Evolutionary conservation across 2,797 vertebrate genomes (phyloP), one percentile per base, ranked within the genome.

Genomic region (Sebastes cheni): DNA sequence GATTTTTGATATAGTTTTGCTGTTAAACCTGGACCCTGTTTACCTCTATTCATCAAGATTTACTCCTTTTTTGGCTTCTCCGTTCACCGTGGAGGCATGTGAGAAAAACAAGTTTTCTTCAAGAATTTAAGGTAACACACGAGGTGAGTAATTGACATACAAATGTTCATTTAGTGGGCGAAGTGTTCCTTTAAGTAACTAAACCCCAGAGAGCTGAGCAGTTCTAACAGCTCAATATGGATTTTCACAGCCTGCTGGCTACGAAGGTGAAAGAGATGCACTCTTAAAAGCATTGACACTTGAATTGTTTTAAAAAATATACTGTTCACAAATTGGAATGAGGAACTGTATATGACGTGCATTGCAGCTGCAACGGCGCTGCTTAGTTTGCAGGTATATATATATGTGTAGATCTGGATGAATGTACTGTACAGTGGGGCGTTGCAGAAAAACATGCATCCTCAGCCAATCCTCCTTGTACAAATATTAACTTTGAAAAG

Each of bases 401-500:
- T 60, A 56, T 36, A 56, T 36, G 60, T 27, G 50, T 59, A 65
- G 6, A 55, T 60, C 20, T 70, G 52, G 13, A 58, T 8, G 66
- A 83, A 62, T 56, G 27, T 18, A 8, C 36, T 55, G 62, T 20
- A n/a, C 66, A 68, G 54, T 18, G 39, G 18, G n/a, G 60, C 2
- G 8, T 3, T 58, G 52, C 27, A 55, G 74, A 34, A 74, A 82
- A 79, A 34, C 14, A 68, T 67, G n/a, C 58, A 27, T 4, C 11
- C 39, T 59, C 67, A 77, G 69, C 66, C 61, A 60, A 14, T 52
- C 67, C 67, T 72, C 67, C 60, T 66, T 90, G 61, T 14, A 67
- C 84, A 89, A 88, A 91, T 81, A 89, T 73, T 27, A 80, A 72
- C 65, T 64, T 39, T 64, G 72, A 84, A 71, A 72, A 81, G 77